These are phyloP conservation scores for Ceratina calcarata DNA, from an alignment of 1,140 invertebrate species.

Conservation along the genomic window DNA sequence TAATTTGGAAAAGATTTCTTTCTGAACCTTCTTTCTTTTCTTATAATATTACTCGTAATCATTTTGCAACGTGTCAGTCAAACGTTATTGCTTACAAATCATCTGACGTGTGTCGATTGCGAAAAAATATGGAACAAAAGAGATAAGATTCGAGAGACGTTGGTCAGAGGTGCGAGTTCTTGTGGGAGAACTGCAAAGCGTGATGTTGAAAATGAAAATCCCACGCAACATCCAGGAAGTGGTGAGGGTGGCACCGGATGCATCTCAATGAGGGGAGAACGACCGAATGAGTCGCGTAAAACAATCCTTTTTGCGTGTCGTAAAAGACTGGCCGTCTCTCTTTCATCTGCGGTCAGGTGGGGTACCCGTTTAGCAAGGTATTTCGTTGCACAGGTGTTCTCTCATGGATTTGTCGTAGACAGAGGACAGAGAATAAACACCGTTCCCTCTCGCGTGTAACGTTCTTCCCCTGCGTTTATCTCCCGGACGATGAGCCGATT, in stretches of 20 bases:
- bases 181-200: conserved; percentile 19
- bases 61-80: too few species aligned
- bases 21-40: too few species aligned
- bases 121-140: not conserved
- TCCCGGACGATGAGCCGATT: conserved; percentile 13
- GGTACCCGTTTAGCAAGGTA: conserved; percentile 56
- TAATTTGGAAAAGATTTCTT: too few species aligned
- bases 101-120: too few species aligned
- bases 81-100: too few species aligned
- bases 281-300: conserved; percentile 66
- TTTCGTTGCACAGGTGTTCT: conserved; percentile 59
- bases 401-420: conserved; percentile 25
- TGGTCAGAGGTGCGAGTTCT: conserved; percentile 1
- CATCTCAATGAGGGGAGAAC: conserved; percentile 65
- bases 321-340: conserved; percentile 51
- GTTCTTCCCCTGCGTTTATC: not conserved
- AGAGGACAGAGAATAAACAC: conserved; percentile 50
- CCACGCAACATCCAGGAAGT: conserved; percentile 71
- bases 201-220: conserved; percentile 59
- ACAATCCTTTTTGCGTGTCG: conserved; percentile 66
- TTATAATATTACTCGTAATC: too few species aligned
- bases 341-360: conserved; percentile 52
- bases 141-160: not conserved
- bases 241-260: conserved; percentile 68
- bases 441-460: not conserved